Conservation (phyloP, 2,113 vertebrate genomes). For the Nycticorax nycticorax region DNA sequence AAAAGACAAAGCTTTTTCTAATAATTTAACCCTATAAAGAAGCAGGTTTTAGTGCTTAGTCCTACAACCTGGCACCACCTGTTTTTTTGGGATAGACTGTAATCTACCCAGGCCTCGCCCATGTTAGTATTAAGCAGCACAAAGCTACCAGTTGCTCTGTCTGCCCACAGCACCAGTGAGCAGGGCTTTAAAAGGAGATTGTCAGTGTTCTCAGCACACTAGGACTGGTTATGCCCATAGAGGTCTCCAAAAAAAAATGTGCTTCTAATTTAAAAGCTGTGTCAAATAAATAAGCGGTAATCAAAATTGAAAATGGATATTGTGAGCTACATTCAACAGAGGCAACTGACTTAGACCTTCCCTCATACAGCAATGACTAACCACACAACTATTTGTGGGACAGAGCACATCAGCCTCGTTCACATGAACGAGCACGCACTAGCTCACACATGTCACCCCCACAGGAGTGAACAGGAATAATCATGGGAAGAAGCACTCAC, state of each 20-base stretch:
- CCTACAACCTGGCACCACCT: background rate
- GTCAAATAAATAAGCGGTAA: constrained; percentile 2
- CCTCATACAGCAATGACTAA: background rate
- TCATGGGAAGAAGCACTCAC: background rate
- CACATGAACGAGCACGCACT: background rate
- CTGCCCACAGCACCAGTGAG: background rate
- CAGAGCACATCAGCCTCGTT: background rate
- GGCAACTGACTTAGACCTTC: background rate
- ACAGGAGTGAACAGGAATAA: background rate
- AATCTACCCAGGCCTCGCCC: background rate
- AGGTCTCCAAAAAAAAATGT: constrained; percentile 28
- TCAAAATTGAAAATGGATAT: background rate
- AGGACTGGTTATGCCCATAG: background rate
- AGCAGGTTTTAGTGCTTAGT: background rate
- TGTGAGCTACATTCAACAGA: background rate
- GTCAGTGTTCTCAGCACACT: background rate
- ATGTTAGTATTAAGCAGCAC: background rate
- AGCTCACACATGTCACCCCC: background rate
- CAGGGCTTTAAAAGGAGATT: constrained; percentile 52
- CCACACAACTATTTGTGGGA: background rate
- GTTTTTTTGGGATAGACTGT: background rate
- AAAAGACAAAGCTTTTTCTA: background rate
- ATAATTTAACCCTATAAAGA: background rate
- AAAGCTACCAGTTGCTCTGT: background rate
- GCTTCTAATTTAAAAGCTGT: constrained; percentile 43